Conservation (phyloP, 2,797 vertebrate species). For the Enteromius radiatus region DNA sequence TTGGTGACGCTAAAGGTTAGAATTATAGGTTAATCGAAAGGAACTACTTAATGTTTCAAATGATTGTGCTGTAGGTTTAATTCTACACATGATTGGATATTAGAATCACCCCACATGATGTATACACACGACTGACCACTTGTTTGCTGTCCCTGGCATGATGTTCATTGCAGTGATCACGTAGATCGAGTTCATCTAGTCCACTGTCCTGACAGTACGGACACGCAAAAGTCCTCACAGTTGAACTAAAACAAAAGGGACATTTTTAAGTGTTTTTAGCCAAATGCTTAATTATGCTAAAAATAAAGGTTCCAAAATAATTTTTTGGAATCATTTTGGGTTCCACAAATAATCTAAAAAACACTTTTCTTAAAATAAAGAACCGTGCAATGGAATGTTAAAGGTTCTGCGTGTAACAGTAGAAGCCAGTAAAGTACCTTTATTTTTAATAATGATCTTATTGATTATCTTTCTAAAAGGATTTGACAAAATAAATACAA, state of each 20-base stretch:
- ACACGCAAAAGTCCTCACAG: slow-evolving; percentile 53
- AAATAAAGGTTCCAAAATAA: not conserved
- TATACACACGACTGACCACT: slow-evolving; percentile 61
- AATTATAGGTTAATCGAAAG: not conserved
- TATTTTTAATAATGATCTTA: not conserved
- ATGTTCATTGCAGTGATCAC: slow-evolving; percentile 62
- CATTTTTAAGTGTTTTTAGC: not conserved
- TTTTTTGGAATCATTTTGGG: not conserved
- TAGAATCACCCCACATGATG: not conserved
- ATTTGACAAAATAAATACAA: not conserved
- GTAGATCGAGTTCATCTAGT: slow-evolving; percentile 60
- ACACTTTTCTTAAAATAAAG: not conserved
- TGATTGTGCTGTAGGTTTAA: too few species aligned
- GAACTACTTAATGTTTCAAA: not conserved
- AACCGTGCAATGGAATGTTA: not conserved
- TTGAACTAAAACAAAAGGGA: not conserved
- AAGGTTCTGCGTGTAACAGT: not conserved
- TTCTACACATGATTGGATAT: not conserved
- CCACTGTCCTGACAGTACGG: slow-evolving; percentile 62
- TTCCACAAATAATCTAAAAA: not conserved
- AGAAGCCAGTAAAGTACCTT: not conserved
- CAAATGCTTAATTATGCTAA: not conserved
- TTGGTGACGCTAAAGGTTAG: not conserved
- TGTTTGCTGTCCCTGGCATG: slow-evolving; percentile 53
- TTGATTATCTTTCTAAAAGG: not conserved